phyloP scores from a whole-genome alignment of 2,113 vertebrate genomes.

The Alosa alosa region DNA sequence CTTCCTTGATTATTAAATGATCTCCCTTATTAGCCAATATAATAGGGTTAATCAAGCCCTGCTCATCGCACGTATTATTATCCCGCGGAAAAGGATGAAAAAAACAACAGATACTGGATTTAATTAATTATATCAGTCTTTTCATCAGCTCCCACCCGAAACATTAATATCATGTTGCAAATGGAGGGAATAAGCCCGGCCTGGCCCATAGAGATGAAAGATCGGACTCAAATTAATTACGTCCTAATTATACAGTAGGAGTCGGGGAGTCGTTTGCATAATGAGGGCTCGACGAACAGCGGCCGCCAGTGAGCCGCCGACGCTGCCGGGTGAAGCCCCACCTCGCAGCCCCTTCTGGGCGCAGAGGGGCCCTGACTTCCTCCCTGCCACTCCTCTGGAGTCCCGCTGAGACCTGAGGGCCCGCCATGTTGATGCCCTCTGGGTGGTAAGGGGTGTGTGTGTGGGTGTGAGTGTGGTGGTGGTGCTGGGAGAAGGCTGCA shows the following conservation, averaged over 20 bases:
- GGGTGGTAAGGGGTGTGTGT: background rate
- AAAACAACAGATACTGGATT: conserved; percentile 74
- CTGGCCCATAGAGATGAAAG: conserved; percentile 88
- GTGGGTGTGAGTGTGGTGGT: background rate
- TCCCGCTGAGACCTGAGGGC: conserved; percentile 43
- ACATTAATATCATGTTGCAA: conserved; percentile 91
- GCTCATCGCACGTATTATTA: conserved; percentile 86
- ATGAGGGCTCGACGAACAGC: conserved; percentile 78
- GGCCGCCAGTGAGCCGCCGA: conserved; percentile 62
- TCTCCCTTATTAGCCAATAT: conserved; percentile 88
- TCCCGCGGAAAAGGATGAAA: conserved; percentile 76
- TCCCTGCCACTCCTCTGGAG: conserved; percentile 53
- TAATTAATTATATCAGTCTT: conserved; percentile 92
- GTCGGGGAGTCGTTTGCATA: conserved; percentile 83
- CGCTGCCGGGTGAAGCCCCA: conserved; percentile 55
- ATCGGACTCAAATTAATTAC: conserved; percentile 91
- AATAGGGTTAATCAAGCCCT: conserved; percentile 86
- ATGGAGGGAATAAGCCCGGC: conserved; percentile 90
- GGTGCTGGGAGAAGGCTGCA: background rate
- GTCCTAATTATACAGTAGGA: conserved; percentile 81
- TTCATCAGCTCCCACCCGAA: conserved; percentile 78
- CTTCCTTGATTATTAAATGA: conserved; percentile 92
- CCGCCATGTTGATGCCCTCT: background rate
- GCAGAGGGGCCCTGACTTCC: conserved; percentile 63
- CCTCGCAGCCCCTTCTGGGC: conserved; percentile 64